Conservation (phyloP, 1,140 invertebrate species). For the Melipona quadrifasciata region DNA sequence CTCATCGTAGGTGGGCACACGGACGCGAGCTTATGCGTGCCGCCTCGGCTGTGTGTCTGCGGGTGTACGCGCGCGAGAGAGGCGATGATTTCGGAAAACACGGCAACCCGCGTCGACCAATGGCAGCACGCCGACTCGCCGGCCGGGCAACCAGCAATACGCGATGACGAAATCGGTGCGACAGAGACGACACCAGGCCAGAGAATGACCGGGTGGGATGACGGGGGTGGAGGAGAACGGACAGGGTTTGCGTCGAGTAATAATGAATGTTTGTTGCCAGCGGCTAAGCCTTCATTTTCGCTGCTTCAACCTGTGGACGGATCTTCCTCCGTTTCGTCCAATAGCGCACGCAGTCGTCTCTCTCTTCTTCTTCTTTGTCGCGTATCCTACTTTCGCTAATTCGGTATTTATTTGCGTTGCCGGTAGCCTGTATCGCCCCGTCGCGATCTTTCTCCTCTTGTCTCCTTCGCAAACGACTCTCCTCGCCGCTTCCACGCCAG, state of each 20-base stretch:
- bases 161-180: slow-evolving; percentile 72
- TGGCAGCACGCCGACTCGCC: slow-evolving; percentile 60
- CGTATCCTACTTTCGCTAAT: slow-evolving; percentile 24
- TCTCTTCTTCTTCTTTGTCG: slow-evolving; percentile 7
- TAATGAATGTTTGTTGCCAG: slow-evolving; percentile 75
- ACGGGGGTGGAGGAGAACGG: slow-evolving; percentile 60
- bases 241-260: slow-evolving; percentile 67
- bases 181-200: slow-evolving; percentile 54
- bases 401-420: slow-evolving; percentile 1
- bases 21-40: slow-evolving; percentile 40
- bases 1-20: slow-evolving; percentile 58
- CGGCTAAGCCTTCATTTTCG: slow-evolving; percentile 71
- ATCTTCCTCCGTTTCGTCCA: slow-evolving; percentile 41
- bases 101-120: slow-evolving; percentile 65
- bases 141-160: slow-evolving; percentile 63
- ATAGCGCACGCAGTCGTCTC: background rate
- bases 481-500: background rate
- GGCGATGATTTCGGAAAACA: slow-evolving; percentile 75
- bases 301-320: slow-evolving; percentile 60
- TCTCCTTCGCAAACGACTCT: background rate
- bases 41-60: slow-evolving; percentile 29
- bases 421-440: no score
- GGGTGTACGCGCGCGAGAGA: slow-evolving; percentile 63
- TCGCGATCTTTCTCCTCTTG: background rate
- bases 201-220: slow-evolving; percentile 65